Base-by-base conservation (phyloP, 2,797 vertebrate genomes). In the Vireo griseus region DNA sequence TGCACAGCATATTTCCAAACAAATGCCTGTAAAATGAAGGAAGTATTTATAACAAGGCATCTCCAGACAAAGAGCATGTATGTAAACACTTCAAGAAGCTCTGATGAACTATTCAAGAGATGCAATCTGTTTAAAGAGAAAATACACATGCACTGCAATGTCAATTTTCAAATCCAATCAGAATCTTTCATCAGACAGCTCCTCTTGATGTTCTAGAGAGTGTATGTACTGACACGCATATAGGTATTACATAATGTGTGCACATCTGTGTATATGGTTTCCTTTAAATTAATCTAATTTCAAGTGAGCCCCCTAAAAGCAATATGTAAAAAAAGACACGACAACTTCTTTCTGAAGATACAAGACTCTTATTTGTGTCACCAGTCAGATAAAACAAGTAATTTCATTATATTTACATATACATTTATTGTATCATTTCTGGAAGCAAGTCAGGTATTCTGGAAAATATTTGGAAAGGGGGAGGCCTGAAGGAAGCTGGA, bases 1-100 rank as follows among this genome's bases (percentile, higher is more conserved):
- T 88, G 90, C 61, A 74, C 88, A 72, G 84, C 58, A 18, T 91
- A 90, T 67, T 80, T 94, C 63, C 62, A 94, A 90, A 88, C 52
- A 86, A 82, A 86, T 47, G 72, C 89, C 83, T 57, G 31, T 76
- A 86, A 91, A 92, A 85, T 22, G n/a, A 68, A 92, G n/a, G n/a
- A 55, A 54, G 17, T 65, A 88, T 84, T 93, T 93, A 84, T 59
- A 92, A 92, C 33, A 62, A 92, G 58, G 54, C 79, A 90, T 81
- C 58, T 75, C 79, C 82, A 95, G 85, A 88, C 85, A 94, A 78
- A 90, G 51, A 76, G 24, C 0, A 0, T 1, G 1, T 37, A 84
- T 26, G 54, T 81, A 94, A 96, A 95, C 69, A 81, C 31, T 80
- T 86, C 75, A 66, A 78, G 51, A 81, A 95, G 44, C 28, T 66